Percentiles rank a stretch among this genome's conserved stretches.
phyloP scores from a whole-genome alignment of 2,888 invertebrate species.

The Chloromyia formosa region DNA sequence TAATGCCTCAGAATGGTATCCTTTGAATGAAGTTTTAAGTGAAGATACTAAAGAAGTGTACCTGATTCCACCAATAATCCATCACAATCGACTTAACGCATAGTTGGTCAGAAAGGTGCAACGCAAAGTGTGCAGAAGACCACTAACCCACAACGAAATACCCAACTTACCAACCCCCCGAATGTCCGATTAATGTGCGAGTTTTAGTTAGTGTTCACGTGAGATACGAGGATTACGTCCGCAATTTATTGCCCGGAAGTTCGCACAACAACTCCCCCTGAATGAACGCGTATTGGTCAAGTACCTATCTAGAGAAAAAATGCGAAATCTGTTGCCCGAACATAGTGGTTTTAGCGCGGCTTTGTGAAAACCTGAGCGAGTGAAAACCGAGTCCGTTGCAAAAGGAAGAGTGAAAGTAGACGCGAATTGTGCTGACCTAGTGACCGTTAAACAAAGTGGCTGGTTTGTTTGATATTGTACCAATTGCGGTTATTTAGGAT shows the following conservation, averaged over 20 bases:
- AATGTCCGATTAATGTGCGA: not conserved
- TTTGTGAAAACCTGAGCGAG: not conserved
- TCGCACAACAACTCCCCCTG: constrained; percentile 15
- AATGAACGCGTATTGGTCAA: constrained; percentile 9
- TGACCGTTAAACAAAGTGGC: not conserved
- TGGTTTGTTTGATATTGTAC: not conserved
- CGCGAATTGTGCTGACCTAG: too few relatives aligned
- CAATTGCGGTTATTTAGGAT: too few relatives aligned
- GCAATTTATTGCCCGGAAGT: constrained; percentile 40
- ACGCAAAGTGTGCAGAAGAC: too few relatives aligned
- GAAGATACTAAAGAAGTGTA: too few relatives aligned
- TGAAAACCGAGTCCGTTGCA: not conserved
- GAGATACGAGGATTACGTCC: constrained; percentile 41
- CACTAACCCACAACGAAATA: too few relatives aligned
- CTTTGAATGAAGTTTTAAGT: not conserved
- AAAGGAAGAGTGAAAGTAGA: not conserved
- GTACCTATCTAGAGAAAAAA: constrained; percentile 24
- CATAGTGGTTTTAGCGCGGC: constrained; percentile 7
- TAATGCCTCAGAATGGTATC: not conserved
- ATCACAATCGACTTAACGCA: too few relatives aligned
- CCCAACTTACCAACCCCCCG: not conserved
- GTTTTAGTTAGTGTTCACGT: constrained; percentile 29
- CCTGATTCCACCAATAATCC: too few relatives aligned
- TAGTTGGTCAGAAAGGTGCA: too few relatives aligned
- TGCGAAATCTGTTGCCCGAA: constrained; percentile 1